A percentile compares a stretch with the other conserved stretches of the same genome.
phyloP scores from a whole-genome alignment of 64 coral and sea anemone species.

The Porites lutea region DNA sequence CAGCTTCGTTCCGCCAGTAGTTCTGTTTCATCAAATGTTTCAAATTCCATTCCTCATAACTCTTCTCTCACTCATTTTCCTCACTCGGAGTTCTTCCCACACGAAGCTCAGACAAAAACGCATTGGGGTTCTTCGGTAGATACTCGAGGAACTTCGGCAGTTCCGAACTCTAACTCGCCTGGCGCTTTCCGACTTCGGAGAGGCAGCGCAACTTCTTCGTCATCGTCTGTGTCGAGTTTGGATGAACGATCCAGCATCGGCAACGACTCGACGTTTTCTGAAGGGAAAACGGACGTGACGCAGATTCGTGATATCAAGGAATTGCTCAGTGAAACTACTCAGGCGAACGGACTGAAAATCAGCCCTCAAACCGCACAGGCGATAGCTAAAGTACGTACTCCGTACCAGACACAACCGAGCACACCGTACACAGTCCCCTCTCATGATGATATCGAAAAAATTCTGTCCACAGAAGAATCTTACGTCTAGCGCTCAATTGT shows the following conservation, averaged over 20 bases:
- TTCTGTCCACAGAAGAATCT: conserved; percentile 95
- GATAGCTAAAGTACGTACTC: conserved; percentile 90
- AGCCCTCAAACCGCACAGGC: conserved; percentile 83
- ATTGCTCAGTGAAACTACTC: conserved; percentile 67
- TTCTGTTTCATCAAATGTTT: conserved; percentile 48
- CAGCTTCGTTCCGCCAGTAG: conserved; percentile 48
- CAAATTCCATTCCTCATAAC: conserved; percentile 41
- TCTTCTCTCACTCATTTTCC: conserved; percentile 64
- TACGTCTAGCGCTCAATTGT: conserved; percentile 63
- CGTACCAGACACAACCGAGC: conserved; percentile 19
- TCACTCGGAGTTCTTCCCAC: conserved; percentile 90
- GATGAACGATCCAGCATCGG: conserved; percentile 92
- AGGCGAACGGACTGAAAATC: conserved; percentile 95
- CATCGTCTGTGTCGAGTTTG: conserved; percentile 91
- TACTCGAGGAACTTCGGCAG: conserved; percentile 11
- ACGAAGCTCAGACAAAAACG: conserved; percentile 85
- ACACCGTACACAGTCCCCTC: conserved; percentile 70
- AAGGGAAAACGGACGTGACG: conserved; percentile 80
- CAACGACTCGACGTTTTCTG: conserved; percentile 73
- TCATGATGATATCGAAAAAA: conserved; percentile 93
- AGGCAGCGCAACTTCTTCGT: conserved; percentile 84
- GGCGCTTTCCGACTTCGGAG: conserved; percentile 54
- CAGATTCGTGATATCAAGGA: conserved; percentile 93
- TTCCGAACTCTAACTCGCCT: not conserved
- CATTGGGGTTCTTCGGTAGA: conserved; percentile 71